A percentile compares a stretch with the other conserved stretches of the same genome.
These are phyloP conservation scores for Parnassius smintheus DNA, from an alignment of 2,888 invertebrate species.

Conservation along the genomic window DNA sequence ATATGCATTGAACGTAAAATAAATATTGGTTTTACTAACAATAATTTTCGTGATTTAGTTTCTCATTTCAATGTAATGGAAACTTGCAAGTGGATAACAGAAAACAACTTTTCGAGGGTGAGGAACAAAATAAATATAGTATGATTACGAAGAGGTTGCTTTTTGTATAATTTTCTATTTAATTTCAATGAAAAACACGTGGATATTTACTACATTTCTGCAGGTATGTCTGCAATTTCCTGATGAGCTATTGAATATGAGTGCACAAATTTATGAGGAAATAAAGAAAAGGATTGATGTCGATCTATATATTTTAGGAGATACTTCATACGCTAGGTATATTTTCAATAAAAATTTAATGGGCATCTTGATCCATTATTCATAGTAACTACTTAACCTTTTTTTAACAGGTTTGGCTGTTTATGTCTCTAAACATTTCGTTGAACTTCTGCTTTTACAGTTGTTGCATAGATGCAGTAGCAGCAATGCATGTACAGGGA, in stretches of 20 bases:
- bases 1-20: constrained; percentile 77
- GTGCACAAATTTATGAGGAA: constrained; percentile 84
- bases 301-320: constrained; percentile 91
- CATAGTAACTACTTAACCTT: too few species aligned
- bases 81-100: constrained; percentile 86
- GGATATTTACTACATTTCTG: constrained; percentile 32
- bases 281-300: constrained; percentile 65
- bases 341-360: neutral
- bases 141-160: neutral
- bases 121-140: constrained; percentile 18
- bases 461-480: constrained; percentile 94
- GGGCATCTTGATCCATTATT: too few species aligned
- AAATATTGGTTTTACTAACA: constrained; percentile 39
- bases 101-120: constrained; percentile 85
- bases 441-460: constrained; percentile 68
- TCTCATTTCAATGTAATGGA: constrained; percentile 80
- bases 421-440: neutral
- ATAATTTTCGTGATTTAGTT: constrained; percentile 53
- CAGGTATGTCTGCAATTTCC: constrained; percentile 96
- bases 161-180: neutral
- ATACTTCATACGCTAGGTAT: constrained; percentile 93
- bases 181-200: neutral
- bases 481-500: constrained; percentile 92
- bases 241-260: constrained; percentile 87
- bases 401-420: too few species aligned